Evolutionary conservation across 1,140 invertebrate species (phyloP).

Genomic region (Sycophila sp.): DNA sequence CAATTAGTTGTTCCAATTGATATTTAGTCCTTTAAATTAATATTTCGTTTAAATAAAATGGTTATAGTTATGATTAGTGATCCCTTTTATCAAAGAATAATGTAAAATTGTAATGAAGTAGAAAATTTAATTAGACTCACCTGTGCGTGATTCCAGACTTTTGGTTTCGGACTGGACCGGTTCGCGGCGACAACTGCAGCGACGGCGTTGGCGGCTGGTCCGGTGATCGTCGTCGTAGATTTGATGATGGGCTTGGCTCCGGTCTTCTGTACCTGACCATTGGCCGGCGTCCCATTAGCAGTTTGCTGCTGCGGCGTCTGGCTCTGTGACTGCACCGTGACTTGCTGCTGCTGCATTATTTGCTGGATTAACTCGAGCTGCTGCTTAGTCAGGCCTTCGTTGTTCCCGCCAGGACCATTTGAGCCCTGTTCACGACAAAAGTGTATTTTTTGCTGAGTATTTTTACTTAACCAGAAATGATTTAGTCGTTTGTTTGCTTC

Average conservation of each 20-base stretch:
- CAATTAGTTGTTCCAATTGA: no score
- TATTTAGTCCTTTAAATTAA: no score
- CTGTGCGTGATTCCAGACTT: conserved; percentile 61
- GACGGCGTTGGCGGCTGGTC: conserved; percentile 15
- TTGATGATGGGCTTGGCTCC: conserved; percentile 20
- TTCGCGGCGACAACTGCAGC: conserved; percentile 34
- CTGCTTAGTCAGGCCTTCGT: conserved; percentile 77
- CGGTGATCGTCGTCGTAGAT: conserved; percentile 22
- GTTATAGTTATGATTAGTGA: no score
- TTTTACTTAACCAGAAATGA: no score
- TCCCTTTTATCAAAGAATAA: no score
- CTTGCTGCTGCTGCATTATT: conserved; percentile 77
- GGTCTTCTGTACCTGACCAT: conserved; percentile 4
- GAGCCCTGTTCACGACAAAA: no score
- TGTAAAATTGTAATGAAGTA: background rate
- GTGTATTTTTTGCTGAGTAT: no score
- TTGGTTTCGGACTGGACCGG: conserved; percentile 61
- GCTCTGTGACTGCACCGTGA: conserved; percentile 71
- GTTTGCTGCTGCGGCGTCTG: conserved; percentile 46
- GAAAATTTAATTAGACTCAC: conserved; percentile 49
- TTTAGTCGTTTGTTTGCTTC: no score
- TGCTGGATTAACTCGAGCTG: conserved; percentile 81
- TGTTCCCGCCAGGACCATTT: conserved; percentile 65
- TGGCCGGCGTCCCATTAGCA: conserved; percentile 38
- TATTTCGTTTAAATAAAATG: no score